A percentile compares a stretch with the other conserved stretches of the same genome.
Conservation (phyloP, 92 coral and sea anemone genomes). For the Palythoa grandis region DNA sequence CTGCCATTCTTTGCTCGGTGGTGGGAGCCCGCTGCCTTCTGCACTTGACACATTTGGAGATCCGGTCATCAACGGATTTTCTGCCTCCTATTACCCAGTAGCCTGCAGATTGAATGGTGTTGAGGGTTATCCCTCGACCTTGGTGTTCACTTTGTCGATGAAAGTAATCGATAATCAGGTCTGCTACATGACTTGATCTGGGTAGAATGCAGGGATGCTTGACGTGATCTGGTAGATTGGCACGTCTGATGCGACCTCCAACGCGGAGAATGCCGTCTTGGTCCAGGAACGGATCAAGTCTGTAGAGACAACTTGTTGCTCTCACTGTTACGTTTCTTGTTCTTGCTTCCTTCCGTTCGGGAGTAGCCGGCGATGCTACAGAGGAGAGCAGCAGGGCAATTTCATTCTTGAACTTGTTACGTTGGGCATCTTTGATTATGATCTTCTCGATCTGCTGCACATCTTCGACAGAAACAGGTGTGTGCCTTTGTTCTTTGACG, state of each 20-base stretch:
- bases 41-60: conserved; percentile 17
- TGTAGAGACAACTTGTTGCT: conserved; percentile 33
- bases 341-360: background rate
- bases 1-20: conserved; percentile 34
- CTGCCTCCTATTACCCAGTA: conserved; percentile 35
- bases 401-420: background rate
- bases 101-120: conserved; percentile 6
- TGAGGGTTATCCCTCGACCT: conserved; percentile 39
- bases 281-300: conserved; percentile 41
- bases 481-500: too few relatives aligned
- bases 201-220: conserved; percentile 29
- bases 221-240: background rate
- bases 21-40: too few relatives aligned
- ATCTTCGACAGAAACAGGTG: background rate
- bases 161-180: conserved; percentile 12
- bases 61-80: conserved; percentile 19
- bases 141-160: conserved; percentile 25
- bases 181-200: conserved; percentile 3
- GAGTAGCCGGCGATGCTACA: background rate
- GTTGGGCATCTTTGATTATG: background rate
- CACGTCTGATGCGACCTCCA: conserved; percentile 22
- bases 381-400: background rate
- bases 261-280: conserved; percentile 34
- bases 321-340: background rate
- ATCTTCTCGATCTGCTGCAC: background rate